Conservation (phyloP, 2,888 invertebrate species). For the Pristionchus arcanus region DNA sequence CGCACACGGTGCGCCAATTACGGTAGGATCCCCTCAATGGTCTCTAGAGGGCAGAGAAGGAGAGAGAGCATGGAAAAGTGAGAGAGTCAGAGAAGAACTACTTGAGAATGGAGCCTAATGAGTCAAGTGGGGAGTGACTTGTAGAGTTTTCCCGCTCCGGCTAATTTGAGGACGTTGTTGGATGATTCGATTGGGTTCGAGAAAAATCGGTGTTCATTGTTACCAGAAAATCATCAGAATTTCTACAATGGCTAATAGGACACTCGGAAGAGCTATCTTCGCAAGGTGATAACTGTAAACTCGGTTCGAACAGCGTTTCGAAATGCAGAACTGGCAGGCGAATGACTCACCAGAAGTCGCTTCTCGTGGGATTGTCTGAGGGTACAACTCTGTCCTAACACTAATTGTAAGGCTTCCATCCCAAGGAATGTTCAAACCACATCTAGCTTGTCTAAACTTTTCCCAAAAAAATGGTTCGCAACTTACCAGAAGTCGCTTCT, state of each 20-base stretch:
- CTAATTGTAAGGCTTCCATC: too few relatives aligned
- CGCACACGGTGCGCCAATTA: slow-evolving; percentile 32
- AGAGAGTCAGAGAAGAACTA: background rate
- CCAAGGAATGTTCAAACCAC: too few relatives aligned
- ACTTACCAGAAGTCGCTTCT: slow-evolving; percentile 54
- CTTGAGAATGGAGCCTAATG: slow-evolving; percentile 26
- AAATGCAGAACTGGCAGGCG: too few relatives aligned
- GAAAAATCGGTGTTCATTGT: background rate
- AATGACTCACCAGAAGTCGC: background rate
- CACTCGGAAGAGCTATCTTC: background rate
- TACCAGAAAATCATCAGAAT: background rate
- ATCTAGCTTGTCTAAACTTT: too few relatives aligned
- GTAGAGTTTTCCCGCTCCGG: background rate
- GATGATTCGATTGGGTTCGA: background rate
- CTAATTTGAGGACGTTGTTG: background rate
- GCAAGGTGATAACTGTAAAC: too few relatives aligned
- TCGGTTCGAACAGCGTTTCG: too few relatives aligned
- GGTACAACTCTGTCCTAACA: slow-evolving; percentile 47
- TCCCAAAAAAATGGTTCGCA: too few relatives aligned
- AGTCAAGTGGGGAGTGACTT: slow-evolving; percentile 14
- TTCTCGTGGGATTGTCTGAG: slow-evolving; percentile 27
- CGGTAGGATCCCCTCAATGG: background rate
- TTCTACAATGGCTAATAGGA: background rate
- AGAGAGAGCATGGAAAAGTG: background rate
- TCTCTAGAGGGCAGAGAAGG: background rate